Evolutionary conservation across 2,113 vertebrate genomes (phyloP), one percentile per base, ranked within the genome.

Genomic region (Coregonus clupeaformis): DNA sequence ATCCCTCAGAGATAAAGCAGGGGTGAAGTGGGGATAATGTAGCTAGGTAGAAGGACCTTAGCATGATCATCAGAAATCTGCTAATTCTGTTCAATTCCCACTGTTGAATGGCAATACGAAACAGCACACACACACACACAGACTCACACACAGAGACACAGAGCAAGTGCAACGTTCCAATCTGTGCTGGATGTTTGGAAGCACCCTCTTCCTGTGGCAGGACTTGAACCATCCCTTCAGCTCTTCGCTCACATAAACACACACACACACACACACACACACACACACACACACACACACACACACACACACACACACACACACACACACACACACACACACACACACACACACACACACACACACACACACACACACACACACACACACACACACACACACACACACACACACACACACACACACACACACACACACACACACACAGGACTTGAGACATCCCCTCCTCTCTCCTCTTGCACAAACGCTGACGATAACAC

Each of bases 131-230:
- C 59, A 77, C 42, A 45, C 29, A 6, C 20, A n/a, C n/a, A n/a
- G n/a, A n/a, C n/a, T n/a, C n/a, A n/a, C n/a, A n/a, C n/a, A n/a
- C n/a, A n/a, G n/a, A n/a, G n/a, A n/a, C n/a, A n/a, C n/a, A n/a
- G n/a, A n/a, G n/a, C n/a, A n/a, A n/a, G 30, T 18, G 4, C 14
- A 30, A 22, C 5, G 12, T 14, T 14, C 24, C 12, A 30, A 68
- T 72, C 47, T 3, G 77, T 84, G 85, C 88, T 87, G 84, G 81
- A 85, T 74, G 85, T 87, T 89, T 89, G 68, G 79, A 80, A 76
- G 76, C 32, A 5, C 5, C 30, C 52, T 77, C 80, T 89, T 90
- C 87, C 88, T 86, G 84, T 25, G 3, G 79, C 84, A 87, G 80
- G 85, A 86, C 79, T 69, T 80, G 73, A 81, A 87, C 84, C 85